Percentiles rank a stretch among this genome's conserved stretches.
Evolutionary conservation across 2,888 invertebrate genomes (phyloP).

Genomic region (Leuctra nigra): DNA sequence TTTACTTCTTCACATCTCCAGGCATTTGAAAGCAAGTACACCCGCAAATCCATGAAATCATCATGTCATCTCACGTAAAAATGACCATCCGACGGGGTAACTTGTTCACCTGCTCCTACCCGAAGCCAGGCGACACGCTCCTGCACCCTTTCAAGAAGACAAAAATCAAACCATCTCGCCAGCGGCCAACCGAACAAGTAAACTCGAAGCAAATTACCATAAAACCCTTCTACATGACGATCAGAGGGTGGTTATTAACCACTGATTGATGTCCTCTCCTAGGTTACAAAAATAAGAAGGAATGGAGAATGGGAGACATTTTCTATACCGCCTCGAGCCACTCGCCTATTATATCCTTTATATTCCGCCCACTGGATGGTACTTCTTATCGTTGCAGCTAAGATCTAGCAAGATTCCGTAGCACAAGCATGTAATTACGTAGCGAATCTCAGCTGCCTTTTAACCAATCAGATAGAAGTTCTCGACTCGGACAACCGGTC

Average conservation of each 20-base stretch:
- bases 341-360: not conserved
- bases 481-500: no score
- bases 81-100: no score
- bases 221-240: not conserved
- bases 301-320: slow-evolving; percentile 1
- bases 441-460: slow-evolving; percentile 6
- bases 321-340: not conserved
- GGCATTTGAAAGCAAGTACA: no score
- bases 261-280: slow-evolving; percentile 9
- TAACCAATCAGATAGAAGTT: slow-evolving; percentile 6
- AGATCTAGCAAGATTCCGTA: not conserved
- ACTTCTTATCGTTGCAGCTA: not conserved
- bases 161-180: no score
- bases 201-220: slow-evolving; percentile 1
- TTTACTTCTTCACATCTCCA: no score
- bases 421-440: not conserved
- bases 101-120: no score
- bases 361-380: slow-evolving; percentile 1
- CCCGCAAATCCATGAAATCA: no score
- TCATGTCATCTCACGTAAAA: no score
- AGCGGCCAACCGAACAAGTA: no score
- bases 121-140: no score
- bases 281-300: no score
- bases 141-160: no score
- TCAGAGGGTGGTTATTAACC: slow-evolving; percentile 6